Base-by-base conservation (phyloP, 2,888 invertebrate species). In the Cenopis cana region DNA sequence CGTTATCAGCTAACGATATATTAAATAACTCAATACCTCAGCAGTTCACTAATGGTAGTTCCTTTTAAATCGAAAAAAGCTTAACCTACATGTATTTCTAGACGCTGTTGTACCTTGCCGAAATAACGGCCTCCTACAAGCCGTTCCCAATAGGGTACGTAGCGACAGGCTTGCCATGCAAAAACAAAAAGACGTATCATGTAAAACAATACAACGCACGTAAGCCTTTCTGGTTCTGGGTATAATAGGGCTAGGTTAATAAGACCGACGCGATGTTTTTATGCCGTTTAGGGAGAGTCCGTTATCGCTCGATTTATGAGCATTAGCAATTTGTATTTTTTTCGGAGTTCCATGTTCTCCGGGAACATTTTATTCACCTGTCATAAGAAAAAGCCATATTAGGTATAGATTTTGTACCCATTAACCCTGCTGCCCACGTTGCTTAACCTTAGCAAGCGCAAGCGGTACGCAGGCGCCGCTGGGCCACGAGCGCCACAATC, bases 1-100 rank as follows among this genome's bases (percentile, higher is more conserved):
- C 49, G 62, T 69, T 62, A 62, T 61, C 78, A 77, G 78, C 80
- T 81, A 76, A 80, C 77, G 78, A 41, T 41, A 59, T 38, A 59
- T 59, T 59, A 59, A 59, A 59, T 59, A 59, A 59, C 59, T 59
- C 59, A 59, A 59, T 59, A 59, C 59, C 41, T 41, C 59, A 59
- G 59, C 59, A 59, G 59, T 59, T 59, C 41, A 59, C 59, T 59
- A 59, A 59, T 41, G 59, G 59, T n/a, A 59, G 4, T 10, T 2
- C 6, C 10, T 1, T 20, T 14, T 0, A 41, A 41, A 14, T 20
- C 20, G n/a, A 59, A 20, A 59, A 38, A 24, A 41, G 1, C 41
- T 10, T 24, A 59, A 59, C 41, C 4, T 14, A 12, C 20, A 24
- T 8, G n/a, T 41, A 2, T n/a, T 18, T 41, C n/a, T 41, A 5